Conservation (phyloP, 2,797 vertebrate genomes). For the Gallinago nigripennis region DNA sequence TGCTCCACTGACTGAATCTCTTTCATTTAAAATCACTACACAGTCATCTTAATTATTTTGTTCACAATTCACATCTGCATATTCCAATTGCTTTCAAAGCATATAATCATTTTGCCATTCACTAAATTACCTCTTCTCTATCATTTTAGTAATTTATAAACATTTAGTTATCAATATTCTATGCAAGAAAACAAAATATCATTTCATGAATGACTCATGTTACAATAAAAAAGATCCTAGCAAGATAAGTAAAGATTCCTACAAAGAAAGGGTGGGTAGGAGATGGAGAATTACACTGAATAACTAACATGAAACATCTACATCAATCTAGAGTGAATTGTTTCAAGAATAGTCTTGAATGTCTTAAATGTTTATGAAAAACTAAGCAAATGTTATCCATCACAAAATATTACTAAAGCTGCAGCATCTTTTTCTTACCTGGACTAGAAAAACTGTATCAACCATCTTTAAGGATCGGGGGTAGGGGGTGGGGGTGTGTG, state of each 20-base stretch:
- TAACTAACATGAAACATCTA: neutral
- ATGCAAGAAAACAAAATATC: conserved; percentile 18
- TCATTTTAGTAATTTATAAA: conserved; percentile 39
- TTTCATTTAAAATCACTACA: neutral
- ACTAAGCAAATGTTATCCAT: neutral
- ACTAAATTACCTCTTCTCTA: conserved; percentile 10
- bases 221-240: neutral
- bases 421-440: neutral
- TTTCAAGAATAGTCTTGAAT: neutral
- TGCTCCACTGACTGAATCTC: neutral
- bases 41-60: neutral
- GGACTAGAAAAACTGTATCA: neutral
- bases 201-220: neutral
- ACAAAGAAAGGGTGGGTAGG: neutral
- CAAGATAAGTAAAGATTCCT: neutral
- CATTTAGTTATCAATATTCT: conserved; percentile 33
- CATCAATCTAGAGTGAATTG: neutral
- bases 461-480: neutral
- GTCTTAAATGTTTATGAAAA: neutral
- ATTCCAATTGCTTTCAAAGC: neutral
- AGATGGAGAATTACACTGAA: neutral
- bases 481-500: neutral
- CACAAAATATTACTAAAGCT: neutral
- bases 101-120: neutral
- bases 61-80: neutral